phyloP scores from a whole-genome alignment of 2,888 invertebrate genomes.

The Sphaerophoria taeniata region DNA sequence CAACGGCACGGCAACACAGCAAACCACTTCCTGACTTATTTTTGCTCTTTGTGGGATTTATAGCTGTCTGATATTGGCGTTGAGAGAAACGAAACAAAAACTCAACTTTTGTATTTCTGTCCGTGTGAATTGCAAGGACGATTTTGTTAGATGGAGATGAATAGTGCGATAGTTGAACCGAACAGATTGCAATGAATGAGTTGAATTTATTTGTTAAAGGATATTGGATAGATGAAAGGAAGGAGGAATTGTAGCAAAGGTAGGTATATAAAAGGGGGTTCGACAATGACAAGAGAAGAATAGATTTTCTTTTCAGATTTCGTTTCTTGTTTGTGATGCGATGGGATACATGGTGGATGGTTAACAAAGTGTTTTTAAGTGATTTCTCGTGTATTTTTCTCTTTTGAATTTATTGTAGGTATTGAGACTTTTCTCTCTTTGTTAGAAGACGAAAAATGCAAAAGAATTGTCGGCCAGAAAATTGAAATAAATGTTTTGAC shows the following conservation, averaged over 20 bases:
- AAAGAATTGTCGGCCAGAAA: too few species aligned
- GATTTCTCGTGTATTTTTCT: slow-evolving; percentile 48
- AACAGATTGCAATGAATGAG: slow-evolving; percentile 43
- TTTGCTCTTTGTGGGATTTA: slow-evolving; percentile 49
- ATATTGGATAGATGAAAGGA: slow-evolving; percentile 52
- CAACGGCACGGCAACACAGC: neutral
- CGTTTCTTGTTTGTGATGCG: slow-evolving; percentile 19
- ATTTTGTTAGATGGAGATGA: slow-evolving; percentile 32
- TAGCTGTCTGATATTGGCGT: slow-evolving; percentile 52
- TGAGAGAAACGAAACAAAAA: slow-evolving; percentile 33
- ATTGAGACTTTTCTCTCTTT: neutral
- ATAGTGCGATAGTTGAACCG: slow-evolving; percentile 6
- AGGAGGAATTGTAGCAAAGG: neutral
- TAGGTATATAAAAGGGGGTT: neutral
- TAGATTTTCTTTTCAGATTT: slow-evolving; percentile 19
- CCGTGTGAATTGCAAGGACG: slow-evolving; percentile 28
- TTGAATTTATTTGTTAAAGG: slow-evolving; percentile 57
- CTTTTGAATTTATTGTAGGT: neutral
- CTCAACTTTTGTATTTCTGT: neutral
- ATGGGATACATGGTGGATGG: slow-evolving; percentile 38
- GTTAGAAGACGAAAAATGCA: neutral
- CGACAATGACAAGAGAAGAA: neutral
- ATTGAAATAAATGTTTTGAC: too few species aligned
- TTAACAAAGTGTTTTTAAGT: slow-evolving; percentile 51
- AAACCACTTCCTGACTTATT: slow-evolving; percentile 29